Base-by-base conservation (phyloP, 2,113 vertebrate species). In the Sinocyclocheilus maitianheensis region DNA sequence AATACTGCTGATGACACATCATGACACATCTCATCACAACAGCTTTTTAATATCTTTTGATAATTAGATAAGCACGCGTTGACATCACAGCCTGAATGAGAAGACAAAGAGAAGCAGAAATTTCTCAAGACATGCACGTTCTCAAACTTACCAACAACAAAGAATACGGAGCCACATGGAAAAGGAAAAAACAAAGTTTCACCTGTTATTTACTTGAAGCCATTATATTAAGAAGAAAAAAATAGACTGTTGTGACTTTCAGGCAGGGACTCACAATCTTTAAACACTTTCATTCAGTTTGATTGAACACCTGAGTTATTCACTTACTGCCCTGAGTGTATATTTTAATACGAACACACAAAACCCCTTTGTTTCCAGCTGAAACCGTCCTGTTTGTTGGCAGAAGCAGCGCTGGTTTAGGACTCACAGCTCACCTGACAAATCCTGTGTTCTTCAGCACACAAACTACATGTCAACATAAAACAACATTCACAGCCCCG, bases 61-160 rank as follows among this genome's bases (percentile, higher is more conserved):
- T 88, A 75, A 86, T 83, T 55, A 24, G 48, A 92, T 92, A 63
- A 85, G 69, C 30, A 34, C 83, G 94, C 95, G 95, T 95, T 94
- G 93, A 96, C 93, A 74, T 93, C 81, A 95, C 95, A 95, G 93
- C 94, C 94, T 93, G 94, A 94, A 94, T 96, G 95, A 95, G 92
- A 94, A 88, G 86, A 96, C 96, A 96, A 95, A 91, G 60, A 90
- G 77, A 96, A 96, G 95, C 93, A 93, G 93, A 95, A 74, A 93
- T 97, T 94, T 97, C 95, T 93, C 94, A 96, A 97, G 96, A 94
- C 98, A 98, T 99, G 97, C 98, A 97, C 67, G 90, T 94, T 92
- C 94, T 95, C 95, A 94, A 96, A 98, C 98, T 99, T 99, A 99
- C 97, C 98, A 97, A 96, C 97, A 93, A 93, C 95, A 97, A 95